phyloP scores from a whole-genome alignment of 2,113 vertebrate species.

The Burhinus bistriatus region DNA sequence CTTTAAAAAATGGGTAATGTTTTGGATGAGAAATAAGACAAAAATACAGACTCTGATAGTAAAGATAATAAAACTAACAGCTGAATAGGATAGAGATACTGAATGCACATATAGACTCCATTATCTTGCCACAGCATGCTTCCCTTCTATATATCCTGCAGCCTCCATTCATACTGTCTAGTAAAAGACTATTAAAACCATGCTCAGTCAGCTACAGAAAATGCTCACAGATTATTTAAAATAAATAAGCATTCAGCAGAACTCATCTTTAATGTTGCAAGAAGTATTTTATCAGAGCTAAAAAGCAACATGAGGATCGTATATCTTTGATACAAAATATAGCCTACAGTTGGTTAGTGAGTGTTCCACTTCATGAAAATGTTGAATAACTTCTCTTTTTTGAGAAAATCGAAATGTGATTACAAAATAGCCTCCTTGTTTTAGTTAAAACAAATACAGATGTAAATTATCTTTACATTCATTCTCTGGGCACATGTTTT shows the following conservation, averaged over 20 bases:
- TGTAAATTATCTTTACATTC: background rate
- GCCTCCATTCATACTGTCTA: background rate
- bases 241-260: slow-evolving; percentile 16
- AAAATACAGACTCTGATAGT: background rate
- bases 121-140: background rate
- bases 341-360: background rate
- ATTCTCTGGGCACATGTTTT: background rate
- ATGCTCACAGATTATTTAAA: slow-evolving; percentile 9
- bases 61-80: slow-evolving; percentile 1
- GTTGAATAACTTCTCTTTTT: background rate
- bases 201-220: background rate
- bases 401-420: background rate
- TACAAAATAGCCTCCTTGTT: background rate
- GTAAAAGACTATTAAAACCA: background rate
- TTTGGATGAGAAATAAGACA: slow-evolving; percentile 12
- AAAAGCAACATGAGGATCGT: background rate
- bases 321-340: background rate
- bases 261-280: background rate
- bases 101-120: background rate
- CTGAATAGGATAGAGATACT: background rate
- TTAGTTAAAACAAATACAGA: background rate
- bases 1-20: background rate
- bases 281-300: background rate
- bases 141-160: background rate
- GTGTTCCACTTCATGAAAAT: background rate